Evolutionary conservation across 2,113 vertebrate genomes (phyloP), one percentile per base, ranked within the genome.

Genomic region (Eptatretus burgeri): DNA sequence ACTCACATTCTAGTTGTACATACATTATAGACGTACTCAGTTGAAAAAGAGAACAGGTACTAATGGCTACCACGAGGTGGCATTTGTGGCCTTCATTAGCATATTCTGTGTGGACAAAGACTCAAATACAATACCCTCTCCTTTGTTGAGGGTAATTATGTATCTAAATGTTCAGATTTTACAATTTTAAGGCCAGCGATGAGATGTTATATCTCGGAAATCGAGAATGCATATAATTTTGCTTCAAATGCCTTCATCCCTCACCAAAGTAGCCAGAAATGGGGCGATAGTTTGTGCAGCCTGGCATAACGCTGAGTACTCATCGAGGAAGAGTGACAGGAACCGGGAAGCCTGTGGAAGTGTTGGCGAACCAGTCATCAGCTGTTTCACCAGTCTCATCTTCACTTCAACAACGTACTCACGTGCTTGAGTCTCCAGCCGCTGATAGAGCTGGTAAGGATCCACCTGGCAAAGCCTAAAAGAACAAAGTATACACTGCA

Each of bases 331-430:
- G 69, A 95, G 78, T 1, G 89, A 94, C 73, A 93, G 76, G 74
- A 95, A 88, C 74, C 84, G 86, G 68, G 89, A 82, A 1, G 89
- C 89, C 72, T 94, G 89, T 1, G 83, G 84, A 18, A 72, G 64
- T 8, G 76, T 76, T 68, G 83, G 83, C 5, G 84, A 78, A 3
- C 82, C 79, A 5, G 79, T 68, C 0, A 87, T 85, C 51, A 93
- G 72, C 70, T 93, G 86, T 69, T 83, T 82, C 64, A 95, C 77
- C 41, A 95, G 77, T 18, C 89, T 84, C 64, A 85, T 82, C 72
- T 93, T 95, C 84, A 91, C 83, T 71, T 94, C 89, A 60, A 95
- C 77, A 64, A 94, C 87, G 0, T 95, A 91, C 64, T 94, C 89
- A 12, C 86, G 73, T 7, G 89, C 89, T 68, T 95, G 89, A 71